These are phyloP conservation scores for Sanderia malayensis DNA, from an alignment of 30 jellyfish, hydroid and myxozoan species.

Conservation along the genomic window DNA sequence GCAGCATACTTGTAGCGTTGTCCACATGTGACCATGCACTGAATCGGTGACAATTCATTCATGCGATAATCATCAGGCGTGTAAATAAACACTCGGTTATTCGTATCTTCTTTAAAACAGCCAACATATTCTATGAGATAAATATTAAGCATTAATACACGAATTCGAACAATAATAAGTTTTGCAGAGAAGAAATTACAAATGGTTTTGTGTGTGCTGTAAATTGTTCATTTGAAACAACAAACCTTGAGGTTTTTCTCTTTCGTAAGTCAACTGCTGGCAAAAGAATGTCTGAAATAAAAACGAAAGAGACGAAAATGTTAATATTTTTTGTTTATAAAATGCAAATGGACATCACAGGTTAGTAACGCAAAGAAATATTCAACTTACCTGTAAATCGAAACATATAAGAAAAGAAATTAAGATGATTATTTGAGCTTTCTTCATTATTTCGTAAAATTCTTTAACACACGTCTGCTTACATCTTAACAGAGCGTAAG, in stretches of 20 bases:
- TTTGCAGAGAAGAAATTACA: no score
- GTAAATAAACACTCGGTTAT: slow-evolving; percentile 58
- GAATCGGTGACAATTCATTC: slow-evolving; percentile 79
- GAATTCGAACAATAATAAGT: no score
- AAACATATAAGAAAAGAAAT: no score
- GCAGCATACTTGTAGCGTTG: slow-evolving; percentile 81
- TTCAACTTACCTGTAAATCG: no score
- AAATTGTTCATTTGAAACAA: no score
- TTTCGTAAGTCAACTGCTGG: slow-evolving; percentile 29
- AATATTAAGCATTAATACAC: no score
- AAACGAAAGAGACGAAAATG: background rate
- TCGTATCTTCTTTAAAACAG: slow-evolving; percentile 66
- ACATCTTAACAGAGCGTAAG: background rate
- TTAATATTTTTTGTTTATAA: background rate
- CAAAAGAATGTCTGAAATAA: slow-evolving; percentile 15
- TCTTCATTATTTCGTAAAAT: background rate
- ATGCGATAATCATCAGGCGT: slow-evolving; percentile 95
- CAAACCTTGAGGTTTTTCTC: slow-evolving; percentile 60
- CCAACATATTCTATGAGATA: slow-evolving; percentile 76
- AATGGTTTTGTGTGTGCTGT: no score
- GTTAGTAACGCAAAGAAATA: no score
- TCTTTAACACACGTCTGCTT: background rate
- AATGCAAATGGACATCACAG: no score
- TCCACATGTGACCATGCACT: slow-evolving; percentile 95
- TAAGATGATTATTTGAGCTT: background rate